Evolutionary conservation across 2,888 invertebrate species (phyloP).

Genomic region (Rhynchonema sp.): DNA sequence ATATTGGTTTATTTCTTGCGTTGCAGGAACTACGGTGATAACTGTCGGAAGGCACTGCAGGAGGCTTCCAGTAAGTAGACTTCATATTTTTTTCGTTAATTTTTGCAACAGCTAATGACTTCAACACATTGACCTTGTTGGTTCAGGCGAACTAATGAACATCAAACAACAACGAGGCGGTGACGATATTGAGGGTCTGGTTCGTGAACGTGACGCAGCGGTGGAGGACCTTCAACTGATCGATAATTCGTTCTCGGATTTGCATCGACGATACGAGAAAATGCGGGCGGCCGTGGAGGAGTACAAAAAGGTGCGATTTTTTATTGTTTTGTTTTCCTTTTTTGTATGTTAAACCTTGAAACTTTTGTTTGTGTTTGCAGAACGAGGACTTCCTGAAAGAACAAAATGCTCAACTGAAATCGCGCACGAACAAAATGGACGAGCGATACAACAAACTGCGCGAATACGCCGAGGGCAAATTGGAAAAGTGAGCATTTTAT

Average conservation of each 20-base stretch:
- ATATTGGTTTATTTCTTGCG: no score
- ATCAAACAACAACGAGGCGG: no score
- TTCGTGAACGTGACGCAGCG: conserved; percentile 24
- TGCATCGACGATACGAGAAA: conserved; percentile 38
- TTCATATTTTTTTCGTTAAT: no score
- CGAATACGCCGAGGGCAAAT: conserved; percentile 69
- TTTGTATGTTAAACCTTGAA: no score
- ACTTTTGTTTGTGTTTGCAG: conserved; percentile 24
- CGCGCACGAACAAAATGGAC: conserved; percentile 53
- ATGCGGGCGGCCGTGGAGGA: conserved; percentile 7
- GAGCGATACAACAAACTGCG: conserved; percentile 66
- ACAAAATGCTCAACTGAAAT: conserved; percentile 50
- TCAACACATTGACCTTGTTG: no score
- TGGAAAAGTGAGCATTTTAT: conserved; percentile 50
- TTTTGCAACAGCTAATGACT: no score
- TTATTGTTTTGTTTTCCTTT: no score
- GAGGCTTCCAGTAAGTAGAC: not conserved
- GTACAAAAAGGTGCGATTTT: conserved; percentile 28
- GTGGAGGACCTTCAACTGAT: conserved; percentile 43
- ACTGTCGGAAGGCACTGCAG: not conserved
- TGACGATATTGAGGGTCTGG: not conserved
- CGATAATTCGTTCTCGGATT: conserved; percentile 46
- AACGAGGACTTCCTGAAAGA: conserved; percentile 48
- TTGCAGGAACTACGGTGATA: no score
- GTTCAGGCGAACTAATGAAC: no score